Conservation (phyloP, 2,888 invertebrate species). For the Stenolophus ochropezus region DNA sequence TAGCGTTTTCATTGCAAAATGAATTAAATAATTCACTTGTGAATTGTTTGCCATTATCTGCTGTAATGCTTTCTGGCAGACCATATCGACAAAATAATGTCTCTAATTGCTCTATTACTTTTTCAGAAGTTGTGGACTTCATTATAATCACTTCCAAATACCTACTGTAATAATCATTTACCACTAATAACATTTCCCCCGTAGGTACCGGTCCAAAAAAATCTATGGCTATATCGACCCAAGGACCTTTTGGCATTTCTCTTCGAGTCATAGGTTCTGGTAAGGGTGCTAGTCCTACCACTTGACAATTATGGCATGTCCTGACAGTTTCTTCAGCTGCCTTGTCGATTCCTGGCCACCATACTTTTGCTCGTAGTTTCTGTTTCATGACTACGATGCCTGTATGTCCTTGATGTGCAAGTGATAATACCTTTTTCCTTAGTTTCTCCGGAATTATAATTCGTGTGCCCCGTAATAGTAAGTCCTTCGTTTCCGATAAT, state of each 20-base stretch:
- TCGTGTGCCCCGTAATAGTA: not conserved
- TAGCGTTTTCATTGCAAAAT: not conserved
- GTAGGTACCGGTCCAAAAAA: not conserved
- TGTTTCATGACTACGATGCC: not conserved
- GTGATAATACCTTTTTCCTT: not conserved
- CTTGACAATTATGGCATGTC: not conserved
- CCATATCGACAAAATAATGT: not conserved
- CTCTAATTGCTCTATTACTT: not conserved
- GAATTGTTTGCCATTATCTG: not conserved
- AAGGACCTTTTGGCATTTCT: not conserved
- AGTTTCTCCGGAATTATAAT: not conserved
- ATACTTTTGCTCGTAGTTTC: not conserved
- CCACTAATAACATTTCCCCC: not conserved
- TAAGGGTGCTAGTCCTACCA: not conserved
- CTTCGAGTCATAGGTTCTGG: not conserved
- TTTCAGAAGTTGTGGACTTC: not conserved
- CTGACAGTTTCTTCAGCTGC: not conserved
- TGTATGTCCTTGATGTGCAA: not conserved
- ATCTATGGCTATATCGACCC: not conserved
- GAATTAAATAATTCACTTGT: not conserved
- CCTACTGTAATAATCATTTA: not conserved
- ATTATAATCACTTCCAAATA: not conserved
- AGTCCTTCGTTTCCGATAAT: not conserved
- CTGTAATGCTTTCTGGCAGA: not conserved
- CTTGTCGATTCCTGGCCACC: not conserved